Evolutionary conservation across 2,888 invertebrate genomes (phyloP).

Genomic region (Rhimphoctona megacephalus): DNA sequence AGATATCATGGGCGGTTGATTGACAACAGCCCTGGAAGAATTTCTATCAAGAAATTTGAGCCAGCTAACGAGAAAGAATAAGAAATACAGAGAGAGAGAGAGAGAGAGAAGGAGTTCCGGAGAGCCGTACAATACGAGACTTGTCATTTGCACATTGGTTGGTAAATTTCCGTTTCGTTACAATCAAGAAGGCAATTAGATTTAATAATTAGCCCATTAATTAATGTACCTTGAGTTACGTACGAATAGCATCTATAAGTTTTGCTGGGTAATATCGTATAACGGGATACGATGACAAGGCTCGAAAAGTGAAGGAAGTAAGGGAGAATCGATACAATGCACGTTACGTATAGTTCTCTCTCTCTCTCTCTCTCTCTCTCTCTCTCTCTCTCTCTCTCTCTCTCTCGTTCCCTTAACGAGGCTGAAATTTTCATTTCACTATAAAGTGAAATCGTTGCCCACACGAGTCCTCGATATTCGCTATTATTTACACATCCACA

Average conservation of each 20-base stretch:
- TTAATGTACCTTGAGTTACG: slow-evolving; percentile 73
- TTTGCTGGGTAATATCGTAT: not conserved
- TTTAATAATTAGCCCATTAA: slow-evolving; percentile 79
- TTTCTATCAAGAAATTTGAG: too few species aligned
- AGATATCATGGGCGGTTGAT: not conserved
- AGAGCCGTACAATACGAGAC: slow-evolving; percentile 25
- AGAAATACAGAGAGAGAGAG: not conserved
- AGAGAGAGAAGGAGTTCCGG: slow-evolving; percentile 22
- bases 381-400: not conserved
- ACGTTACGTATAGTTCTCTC: not conserved
- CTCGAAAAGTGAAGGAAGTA: not conserved
- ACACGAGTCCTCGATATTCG: not conserved
- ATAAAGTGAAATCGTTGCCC: not conserved
- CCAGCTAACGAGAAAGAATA: too few species aligned
- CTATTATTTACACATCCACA: not conserved
- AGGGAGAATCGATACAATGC: slow-evolving; percentile 15
- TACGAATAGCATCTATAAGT: slow-evolving; percentile 8
- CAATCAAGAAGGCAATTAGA: slow-evolving; percentile 81
- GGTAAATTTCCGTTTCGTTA: slow-evolving; percentile 57
- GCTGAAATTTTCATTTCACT: not conserved
- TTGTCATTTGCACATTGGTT: slow-evolving; percentile 14
- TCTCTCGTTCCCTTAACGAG: not conserved
- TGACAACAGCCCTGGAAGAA: not conserved
- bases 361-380: not conserved
- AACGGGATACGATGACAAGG: not conserved